A percentile compares a stretch with the other conserved stretches of the same genome.
These are phyloP conservation scores for Hyles vespertilio DNA, from an alignment of 1,140 invertebrate genomes.

Conservation along the genomic window DNA sequence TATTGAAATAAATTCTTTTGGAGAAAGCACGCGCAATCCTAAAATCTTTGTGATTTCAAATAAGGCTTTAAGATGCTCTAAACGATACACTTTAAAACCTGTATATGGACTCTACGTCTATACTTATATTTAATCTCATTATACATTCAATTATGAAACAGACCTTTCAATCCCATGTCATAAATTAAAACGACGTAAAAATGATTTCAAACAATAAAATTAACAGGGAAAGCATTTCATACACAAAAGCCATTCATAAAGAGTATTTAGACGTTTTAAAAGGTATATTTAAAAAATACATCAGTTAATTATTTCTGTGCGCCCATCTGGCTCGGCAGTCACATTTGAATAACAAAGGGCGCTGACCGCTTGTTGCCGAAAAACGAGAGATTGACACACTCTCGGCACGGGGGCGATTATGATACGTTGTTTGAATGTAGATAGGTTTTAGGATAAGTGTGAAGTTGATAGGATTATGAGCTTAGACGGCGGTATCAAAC, in stretches of 20 bases:
- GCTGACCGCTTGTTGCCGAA: constrained; percentile 40
- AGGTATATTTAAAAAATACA: constrained; percentile 15
- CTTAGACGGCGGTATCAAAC: not conserved
- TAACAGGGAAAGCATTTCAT: too few relatives aligned
- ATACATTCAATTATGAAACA: too few relatives aligned
- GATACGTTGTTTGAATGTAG: constrained; percentile 11
- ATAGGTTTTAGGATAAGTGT: not conserved
- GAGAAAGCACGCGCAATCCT: too few relatives aligned
- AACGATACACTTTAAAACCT: not conserved
- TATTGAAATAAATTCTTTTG: too few relatives aligned
- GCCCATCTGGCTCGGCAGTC: constrained; percentile 32
- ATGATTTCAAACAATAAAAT: too few relatives aligned
- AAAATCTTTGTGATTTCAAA: too few relatives aligned
- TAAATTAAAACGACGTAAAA: too few relatives aligned
- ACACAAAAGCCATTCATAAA: constrained; percentile 6
- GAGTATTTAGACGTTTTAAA: constrained; percentile 22
- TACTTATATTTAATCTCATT: too few relatives aligned
- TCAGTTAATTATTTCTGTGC: constrained; percentile 45
- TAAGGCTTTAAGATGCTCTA: not conserved
- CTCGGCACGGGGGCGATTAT: constrained; percentile 17
- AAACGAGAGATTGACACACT: constrained; percentile 48
- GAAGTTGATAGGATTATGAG: constrained; percentile 6
- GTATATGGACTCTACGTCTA: too few relatives aligned
- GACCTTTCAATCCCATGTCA: too few relatives aligned
- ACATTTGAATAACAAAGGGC: constrained; percentile 60